Evolutionary conservation across 2,797 vertebrate species (phyloP).

Genomic region (Schizopygopsis pylzovi): DNA sequence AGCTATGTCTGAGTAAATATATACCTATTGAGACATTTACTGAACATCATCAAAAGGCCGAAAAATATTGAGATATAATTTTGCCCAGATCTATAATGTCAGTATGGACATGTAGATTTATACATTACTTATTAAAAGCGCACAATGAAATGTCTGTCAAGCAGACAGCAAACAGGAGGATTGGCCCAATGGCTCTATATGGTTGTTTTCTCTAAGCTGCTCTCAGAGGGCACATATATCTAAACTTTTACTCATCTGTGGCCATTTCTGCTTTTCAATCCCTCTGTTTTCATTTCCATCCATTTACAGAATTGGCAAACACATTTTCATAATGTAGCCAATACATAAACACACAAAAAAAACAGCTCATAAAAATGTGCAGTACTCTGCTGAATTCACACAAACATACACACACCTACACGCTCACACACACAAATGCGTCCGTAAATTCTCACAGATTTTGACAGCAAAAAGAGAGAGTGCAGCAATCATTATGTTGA

Average conservation of each 20-base stretch:
- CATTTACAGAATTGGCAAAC: conserved; percentile 52
- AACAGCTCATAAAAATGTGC: conserved; percentile 11
- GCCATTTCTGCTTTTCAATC: conserved; percentile 8
- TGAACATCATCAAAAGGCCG: neutral
- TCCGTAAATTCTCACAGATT: conserved; percentile 48
- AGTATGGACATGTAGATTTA: neutral
- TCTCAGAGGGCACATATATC: conserved; percentile 31
- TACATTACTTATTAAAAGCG: conserved; percentile 12
- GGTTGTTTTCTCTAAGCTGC: conserved; percentile 11
- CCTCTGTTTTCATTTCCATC: conserved; percentile 28
- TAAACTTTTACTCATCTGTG: conserved; percentile 7
- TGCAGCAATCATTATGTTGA: conserved; percentile 18
- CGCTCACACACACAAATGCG: conserved; percentile 20
- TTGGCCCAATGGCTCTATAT: neutral
- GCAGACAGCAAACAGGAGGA: conserved; percentile 6
- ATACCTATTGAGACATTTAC: neutral
- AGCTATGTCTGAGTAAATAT: neutral
- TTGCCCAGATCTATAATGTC: neutral
- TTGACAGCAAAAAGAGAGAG: conserved; percentile 44
- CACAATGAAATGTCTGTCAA: conserved; percentile 12
- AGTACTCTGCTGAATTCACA: neutral
- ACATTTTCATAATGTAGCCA: conserved; percentile 56
- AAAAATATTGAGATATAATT: neutral
- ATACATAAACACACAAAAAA: conserved; percentile 37
- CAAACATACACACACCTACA: conserved; percentile 34